phyloP scores from a whole-genome alignment of 2,113 vertebrate genomes.

The Steatornis caripensis region DNA sequence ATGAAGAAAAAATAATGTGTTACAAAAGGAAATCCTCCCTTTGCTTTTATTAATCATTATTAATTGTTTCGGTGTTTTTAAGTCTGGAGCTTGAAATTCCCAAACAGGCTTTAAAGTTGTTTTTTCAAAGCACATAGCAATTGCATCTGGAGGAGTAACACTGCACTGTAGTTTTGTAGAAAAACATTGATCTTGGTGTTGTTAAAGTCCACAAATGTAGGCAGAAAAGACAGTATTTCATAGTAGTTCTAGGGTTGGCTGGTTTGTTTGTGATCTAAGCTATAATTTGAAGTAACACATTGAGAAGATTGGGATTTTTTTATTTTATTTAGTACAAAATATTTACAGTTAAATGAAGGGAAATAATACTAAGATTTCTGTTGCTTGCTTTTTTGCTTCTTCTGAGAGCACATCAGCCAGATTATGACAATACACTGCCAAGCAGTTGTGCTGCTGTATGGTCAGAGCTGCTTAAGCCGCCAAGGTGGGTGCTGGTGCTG shows the following conservation, averaged over 20 bases:
- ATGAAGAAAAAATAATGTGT: neutral
- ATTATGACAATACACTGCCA: too few relatives aligned
- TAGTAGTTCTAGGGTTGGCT: neutral
- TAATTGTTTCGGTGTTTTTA: neutral
- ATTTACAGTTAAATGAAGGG: neutral
- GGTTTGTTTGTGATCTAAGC: neutral
- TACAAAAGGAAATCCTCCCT: neutral
- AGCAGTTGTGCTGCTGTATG: neutral
- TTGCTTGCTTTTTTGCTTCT: neutral
- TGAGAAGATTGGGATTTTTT: neutral
- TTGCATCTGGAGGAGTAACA: neutral
- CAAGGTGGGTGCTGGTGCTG: neutral
- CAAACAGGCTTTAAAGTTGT: neutral
- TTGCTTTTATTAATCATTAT: neutral
- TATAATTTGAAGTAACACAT: neutral
- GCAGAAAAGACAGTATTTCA: neutral
- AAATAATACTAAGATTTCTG: neutral
- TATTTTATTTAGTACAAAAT: neutral
- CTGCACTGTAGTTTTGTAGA: neutral
- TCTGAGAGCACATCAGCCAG: neutral
- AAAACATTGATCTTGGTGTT: neutral
- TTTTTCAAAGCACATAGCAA: neutral
- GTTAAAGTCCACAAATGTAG: neutral
- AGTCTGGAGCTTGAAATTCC: neutral
- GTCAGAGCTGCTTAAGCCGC: neutral